Evolutionary conservation across 2,888 invertebrate species (phyloP).

Genomic region (Drosophila mayaguana): DNA sequence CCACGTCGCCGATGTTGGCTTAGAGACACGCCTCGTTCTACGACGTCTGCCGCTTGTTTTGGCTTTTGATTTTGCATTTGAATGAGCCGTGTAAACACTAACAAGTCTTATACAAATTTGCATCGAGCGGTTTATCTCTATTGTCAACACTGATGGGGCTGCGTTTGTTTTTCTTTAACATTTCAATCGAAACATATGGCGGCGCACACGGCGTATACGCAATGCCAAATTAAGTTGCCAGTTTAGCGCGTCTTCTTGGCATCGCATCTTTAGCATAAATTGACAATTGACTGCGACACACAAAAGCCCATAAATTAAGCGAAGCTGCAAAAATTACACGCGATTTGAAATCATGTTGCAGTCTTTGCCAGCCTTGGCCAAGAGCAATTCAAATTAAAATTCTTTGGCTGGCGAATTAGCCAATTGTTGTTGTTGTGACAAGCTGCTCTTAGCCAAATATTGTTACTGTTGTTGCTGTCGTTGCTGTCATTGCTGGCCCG

Average conservation of each 20-base stretch:
- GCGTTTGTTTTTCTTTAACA: conserved; percentile 42
- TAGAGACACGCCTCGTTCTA: conserved; percentile 65
- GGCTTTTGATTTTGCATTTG: conserved; percentile 64
- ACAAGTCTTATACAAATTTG: conserved; percentile 45
- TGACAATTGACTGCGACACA: conserved; percentile 34
- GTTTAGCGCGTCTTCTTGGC: conserved; percentile 14
- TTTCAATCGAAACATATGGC: conserved; percentile 41
- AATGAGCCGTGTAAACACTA: conserved; percentile 63
- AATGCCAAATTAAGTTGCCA: conserved; percentile 61
- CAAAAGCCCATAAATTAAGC: conserved; percentile 35
- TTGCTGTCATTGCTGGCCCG: conserved; percentile 2
- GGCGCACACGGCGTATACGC: conserved; percentile 42
- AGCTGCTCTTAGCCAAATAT: neutral
- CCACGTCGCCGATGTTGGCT: conserved; percentile 41
- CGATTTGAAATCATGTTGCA: conserved; percentile 41
- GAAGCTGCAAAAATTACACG: conserved; percentile 50
- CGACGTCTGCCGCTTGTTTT: conserved; percentile 39
- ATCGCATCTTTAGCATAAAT: conserved; percentile 49
- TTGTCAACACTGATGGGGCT: conserved; percentile 31
- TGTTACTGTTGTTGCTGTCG: neutral
- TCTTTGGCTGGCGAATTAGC: conserved; percentile 41
- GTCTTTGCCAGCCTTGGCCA: conserved; percentile 31
- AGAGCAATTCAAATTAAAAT: conserved; percentile 26
- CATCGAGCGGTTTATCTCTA: conserved; percentile 32
- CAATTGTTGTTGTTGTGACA: conserved; percentile 1